These are phyloP conservation scores for Aphelenchoides avenae DNA, from an alignment of 1,140 invertebrate genomes.

Conservation along the genomic window DNA sequence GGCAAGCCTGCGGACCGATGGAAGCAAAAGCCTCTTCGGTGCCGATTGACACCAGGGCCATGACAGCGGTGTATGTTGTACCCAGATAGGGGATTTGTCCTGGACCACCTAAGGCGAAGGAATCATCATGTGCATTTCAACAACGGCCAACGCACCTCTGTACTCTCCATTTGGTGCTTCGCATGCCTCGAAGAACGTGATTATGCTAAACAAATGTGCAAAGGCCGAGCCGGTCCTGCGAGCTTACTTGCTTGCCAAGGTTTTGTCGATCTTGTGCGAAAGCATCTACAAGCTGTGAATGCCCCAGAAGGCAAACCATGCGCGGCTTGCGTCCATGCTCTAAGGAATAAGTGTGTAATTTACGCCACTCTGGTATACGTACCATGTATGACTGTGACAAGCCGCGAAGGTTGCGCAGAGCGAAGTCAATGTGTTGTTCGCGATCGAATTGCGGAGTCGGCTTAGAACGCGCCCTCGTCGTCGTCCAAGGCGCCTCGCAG, in stretches of 20 bases:
- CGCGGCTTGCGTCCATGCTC: constrained; percentile 37
- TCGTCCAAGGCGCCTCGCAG: too few relatives aligned
- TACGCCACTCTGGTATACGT: background rate
- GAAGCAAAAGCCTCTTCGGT: constrained; percentile 77
- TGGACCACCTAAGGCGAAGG: constrained; percentile 70
- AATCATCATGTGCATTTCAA: too few relatives aligned
- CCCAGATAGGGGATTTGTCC: constrained; percentile 85
- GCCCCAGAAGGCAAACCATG: constrained; percentile 44
- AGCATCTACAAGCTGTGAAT: constrained; percentile 30
- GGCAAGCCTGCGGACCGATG: constrained; percentile 71
- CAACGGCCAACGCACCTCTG: constrained; percentile 17
- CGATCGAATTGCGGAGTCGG: constrained; percentile 3
- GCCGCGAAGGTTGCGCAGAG: constrained; percentile 3
- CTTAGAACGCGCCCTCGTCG: too few relatives aligned
- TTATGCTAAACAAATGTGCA: constrained; percentile 30
- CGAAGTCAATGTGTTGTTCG: constrained; percentile 12
- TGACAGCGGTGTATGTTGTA: constrained; percentile 91
- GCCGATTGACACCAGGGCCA: constrained; percentile 81
- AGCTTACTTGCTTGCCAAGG: constrained; percentile 20
- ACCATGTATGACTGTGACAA: constrained; percentile 6
- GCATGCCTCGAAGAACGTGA: constrained; percentile 41
- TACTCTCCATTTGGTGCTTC: constrained; percentile 36
- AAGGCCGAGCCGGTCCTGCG: background rate
- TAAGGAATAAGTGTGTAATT: constrained; percentile 5
- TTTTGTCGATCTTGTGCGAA: constrained; percentile 5